Evolutionary conservation across 2,888 invertebrate species (phyloP).

Genomic region (Platycheirus rosarum): DNA sequence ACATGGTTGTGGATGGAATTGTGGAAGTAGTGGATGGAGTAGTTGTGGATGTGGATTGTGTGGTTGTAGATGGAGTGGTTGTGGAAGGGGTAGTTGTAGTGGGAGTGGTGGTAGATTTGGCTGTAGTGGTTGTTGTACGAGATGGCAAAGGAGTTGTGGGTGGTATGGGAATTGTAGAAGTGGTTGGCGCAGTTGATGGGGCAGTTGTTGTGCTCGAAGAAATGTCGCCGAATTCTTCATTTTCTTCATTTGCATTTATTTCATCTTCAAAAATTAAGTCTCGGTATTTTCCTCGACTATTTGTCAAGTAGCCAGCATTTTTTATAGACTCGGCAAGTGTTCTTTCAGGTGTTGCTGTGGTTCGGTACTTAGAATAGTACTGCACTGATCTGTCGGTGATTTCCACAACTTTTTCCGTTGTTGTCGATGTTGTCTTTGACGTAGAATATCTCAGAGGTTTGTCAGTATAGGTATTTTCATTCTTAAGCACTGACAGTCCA

Average conservation of each 20-base stretch:
- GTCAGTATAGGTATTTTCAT: slow-evolving; percentile 78
- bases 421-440: slow-evolving; percentile 74
- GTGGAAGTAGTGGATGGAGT: slow-evolving; percentile 76
- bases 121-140: slow-evolving; percentile 56
- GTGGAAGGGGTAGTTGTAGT: slow-evolving; percentile 74
- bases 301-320: slow-evolving; percentile 80
- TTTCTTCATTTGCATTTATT: slow-evolving; percentile 78
- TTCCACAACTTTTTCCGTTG: slow-evolving; percentile 73
- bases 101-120: slow-evolving; percentile 74
- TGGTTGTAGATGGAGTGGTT: slow-evolving; percentile 76
- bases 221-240: slow-evolving; percentile 78
- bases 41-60: slow-evolving; percentile 80
- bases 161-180: slow-evolving; percentile 57
- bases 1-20: slow-evolving; percentile 49
- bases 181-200: slow-evolving; percentile 75
- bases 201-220: slow-evolving; percentile 80
- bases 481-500: slow-evolving; percentile 75
- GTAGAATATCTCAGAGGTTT: slow-evolving; percentile 67
- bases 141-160: slow-evolving; percentile 38
- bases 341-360: slow-evolving; percentile 78
- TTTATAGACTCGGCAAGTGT: slow-evolving; percentile 79
- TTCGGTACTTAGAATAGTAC: slow-evolving; percentile 80
- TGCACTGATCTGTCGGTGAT: slow-evolving; percentile 79
- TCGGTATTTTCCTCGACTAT: slow-evolving; percentile 76
- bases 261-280: slow-evolving; percentile 78